Percentiles rank a stretch among this genome's conserved stretches.
phyloP scores from a whole-genome alignment of 2,797 vertebrate genomes.

The Acropternis orthonyx region DNA sequence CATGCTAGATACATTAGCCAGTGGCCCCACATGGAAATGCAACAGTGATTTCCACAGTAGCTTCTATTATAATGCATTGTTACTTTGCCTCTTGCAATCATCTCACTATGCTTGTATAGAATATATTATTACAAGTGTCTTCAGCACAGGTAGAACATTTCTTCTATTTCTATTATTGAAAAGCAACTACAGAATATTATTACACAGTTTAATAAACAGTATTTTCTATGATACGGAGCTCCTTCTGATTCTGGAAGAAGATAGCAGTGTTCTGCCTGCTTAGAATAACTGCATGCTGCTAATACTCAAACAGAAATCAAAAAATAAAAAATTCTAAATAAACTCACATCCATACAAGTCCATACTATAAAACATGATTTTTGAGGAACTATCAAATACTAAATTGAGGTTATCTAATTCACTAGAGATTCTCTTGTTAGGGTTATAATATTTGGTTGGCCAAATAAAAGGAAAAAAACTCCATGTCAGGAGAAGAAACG shows the following conservation, averaged over 20 bases:
- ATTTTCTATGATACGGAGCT: not conserved
- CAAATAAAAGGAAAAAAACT: not conserved
- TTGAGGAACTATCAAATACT: not conserved
- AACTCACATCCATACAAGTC: not conserved
- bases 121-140: not conserved
- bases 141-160: not conserved
- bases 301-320: not conserved
- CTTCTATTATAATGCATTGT: not conserved
- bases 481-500: not conserved
- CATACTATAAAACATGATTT: not conserved
- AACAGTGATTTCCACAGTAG: not conserved
- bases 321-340: not conserved
- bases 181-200: not conserved
- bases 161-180: not conserved
- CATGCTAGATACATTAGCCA: not conserved
- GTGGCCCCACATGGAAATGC: not conserved
- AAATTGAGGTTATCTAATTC: not conserved
- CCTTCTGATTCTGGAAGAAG: not conserved
- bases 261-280: not conserved
- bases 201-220: not conserved
- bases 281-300: not conserved
- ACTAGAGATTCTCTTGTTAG: not conserved
- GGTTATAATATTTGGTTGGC: not conserved
- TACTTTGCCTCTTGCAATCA: not conserved
- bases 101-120: not conserved